Evolutionary conservation across 1,140 invertebrate genomes (phyloP).

Genomic region (Formica exsecta): DNA sequence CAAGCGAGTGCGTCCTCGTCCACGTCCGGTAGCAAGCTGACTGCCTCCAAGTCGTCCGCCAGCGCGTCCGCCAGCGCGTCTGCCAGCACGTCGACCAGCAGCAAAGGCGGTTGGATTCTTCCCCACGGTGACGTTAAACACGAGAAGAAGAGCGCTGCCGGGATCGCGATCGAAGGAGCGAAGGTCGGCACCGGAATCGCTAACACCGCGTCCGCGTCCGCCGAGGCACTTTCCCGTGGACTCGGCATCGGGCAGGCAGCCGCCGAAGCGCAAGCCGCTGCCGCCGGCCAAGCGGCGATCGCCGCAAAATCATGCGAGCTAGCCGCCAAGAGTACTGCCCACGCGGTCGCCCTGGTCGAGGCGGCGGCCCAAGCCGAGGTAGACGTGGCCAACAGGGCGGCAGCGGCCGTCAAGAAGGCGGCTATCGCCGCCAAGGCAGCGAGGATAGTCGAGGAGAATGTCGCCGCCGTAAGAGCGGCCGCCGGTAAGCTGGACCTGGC

Average conservation of each 20-base stretch:
- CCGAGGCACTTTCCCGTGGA: constrained; percentile 12
- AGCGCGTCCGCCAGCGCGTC: neutral
- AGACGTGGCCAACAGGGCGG: neutral
- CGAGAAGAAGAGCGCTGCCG: neutral
- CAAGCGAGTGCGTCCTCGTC: neutral
- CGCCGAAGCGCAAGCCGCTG: constrained; percentile 13
- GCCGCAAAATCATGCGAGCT: neutral
- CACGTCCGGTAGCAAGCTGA: neutral
- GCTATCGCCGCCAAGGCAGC: neutral
- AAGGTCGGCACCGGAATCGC: neutral
- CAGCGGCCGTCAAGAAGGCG: neutral
- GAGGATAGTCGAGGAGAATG: neutral
- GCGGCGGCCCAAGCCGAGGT: neutral
- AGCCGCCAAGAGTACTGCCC: neutral
- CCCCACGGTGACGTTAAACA: neutral
- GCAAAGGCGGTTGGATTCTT: neutral
- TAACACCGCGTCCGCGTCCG: constrained; percentile 15
- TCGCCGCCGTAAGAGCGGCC: neutral
- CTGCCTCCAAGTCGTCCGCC: neutral
- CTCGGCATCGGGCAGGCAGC: constrained; percentile 5
- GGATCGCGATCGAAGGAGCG: neutral
- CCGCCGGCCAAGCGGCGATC: neutral
- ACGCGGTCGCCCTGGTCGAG: neutral
- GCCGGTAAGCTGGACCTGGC: neutral
- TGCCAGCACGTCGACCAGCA: neutral